Conservation (phyloP, 2,797 vertebrate genomes). For the Sebastes nivosus region DNA sequence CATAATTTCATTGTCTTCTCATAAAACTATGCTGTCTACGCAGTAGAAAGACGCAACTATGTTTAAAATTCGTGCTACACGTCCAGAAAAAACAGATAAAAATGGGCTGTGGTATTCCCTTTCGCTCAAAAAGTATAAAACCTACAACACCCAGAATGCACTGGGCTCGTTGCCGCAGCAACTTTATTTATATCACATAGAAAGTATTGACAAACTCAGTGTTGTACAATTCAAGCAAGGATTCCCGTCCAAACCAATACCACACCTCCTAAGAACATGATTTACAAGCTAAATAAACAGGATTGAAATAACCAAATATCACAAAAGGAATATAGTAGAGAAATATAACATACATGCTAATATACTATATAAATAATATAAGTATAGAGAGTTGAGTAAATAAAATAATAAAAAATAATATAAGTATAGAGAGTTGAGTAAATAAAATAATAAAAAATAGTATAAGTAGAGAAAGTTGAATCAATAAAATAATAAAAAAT, state of each 20-base stretch:
- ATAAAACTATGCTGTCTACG: too few species aligned
- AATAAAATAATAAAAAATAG: too few species aligned
- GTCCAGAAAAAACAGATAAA: neutral
- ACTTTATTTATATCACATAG: neutral
- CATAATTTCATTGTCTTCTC: neutral
- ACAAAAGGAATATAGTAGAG: neutral
- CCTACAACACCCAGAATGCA: neutral
- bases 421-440: too few species aligned
- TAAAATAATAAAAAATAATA: too few species aligned
- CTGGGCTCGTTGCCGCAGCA: neutral
- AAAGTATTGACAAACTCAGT: neutral
- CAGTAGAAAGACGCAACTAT: neutral
- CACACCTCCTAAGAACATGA: neutral
- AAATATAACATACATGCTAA: neutral
- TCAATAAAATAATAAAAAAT: too few species aligned
- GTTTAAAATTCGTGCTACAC: neutral
- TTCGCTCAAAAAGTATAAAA: neutral
- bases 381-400: neutral
- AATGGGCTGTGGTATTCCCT: neutral
- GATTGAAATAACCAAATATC: neutral
- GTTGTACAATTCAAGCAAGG: neutral
- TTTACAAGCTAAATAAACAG: neutral
- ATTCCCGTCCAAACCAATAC: neutral
- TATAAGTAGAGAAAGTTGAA: too few species aligned
- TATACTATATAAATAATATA: neutral